A percentile compares a stretch with the other conserved stretches of the same genome.
phyloP scores from a whole-genome alignment of 23 tunicate species.

The Ascidia mentula region DNA sequence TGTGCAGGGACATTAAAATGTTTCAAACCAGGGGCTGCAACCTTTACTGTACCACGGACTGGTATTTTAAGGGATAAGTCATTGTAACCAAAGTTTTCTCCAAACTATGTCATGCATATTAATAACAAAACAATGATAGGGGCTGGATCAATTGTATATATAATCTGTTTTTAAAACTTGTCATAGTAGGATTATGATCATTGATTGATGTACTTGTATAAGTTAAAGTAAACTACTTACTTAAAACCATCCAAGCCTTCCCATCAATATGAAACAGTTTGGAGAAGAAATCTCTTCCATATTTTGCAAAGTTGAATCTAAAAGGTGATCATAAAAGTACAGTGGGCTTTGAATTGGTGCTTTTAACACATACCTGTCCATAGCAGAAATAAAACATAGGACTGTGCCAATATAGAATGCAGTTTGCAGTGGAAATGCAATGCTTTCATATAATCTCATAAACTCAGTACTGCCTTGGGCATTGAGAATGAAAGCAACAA shows the following conservation, averaged over 20 bases:
- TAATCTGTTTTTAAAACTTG: too few relatives aligned
- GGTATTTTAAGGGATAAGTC: too few relatives aligned
- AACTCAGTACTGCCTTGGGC: constrained; percentile 37
- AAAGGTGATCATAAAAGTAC: too few relatives aligned
- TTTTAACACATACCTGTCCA: constrained; percentile 89
- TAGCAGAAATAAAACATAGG: constrained; percentile 53
- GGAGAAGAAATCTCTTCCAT: background rate
- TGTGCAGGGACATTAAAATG: too few relatives aligned
- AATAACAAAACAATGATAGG: too few relatives aligned
- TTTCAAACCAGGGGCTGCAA: too few relatives aligned
- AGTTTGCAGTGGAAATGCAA: constrained; percentile 72
- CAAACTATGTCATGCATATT: too few relatives aligned
- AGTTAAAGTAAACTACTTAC: background rate
- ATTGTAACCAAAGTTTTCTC: too few relatives aligned
- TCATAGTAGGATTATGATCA: background rate
- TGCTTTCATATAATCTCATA: constrained; percentile 33
- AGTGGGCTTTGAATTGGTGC: too few relatives aligned
- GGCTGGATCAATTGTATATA: too few relatives aligned
- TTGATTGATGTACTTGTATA: background rate
- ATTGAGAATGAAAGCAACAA: constrained; percentile 35
- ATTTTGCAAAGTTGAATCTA: constrained; percentile 8
- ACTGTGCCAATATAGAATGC: constrained; percentile 41
- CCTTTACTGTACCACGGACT: too few relatives aligned
- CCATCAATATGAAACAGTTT: background rate
- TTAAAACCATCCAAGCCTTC: background rate